Evolutionary conservation across 2,113 vertebrate species (phyloP).

Genomic region (Genyomyrus donnyi): DNA sequence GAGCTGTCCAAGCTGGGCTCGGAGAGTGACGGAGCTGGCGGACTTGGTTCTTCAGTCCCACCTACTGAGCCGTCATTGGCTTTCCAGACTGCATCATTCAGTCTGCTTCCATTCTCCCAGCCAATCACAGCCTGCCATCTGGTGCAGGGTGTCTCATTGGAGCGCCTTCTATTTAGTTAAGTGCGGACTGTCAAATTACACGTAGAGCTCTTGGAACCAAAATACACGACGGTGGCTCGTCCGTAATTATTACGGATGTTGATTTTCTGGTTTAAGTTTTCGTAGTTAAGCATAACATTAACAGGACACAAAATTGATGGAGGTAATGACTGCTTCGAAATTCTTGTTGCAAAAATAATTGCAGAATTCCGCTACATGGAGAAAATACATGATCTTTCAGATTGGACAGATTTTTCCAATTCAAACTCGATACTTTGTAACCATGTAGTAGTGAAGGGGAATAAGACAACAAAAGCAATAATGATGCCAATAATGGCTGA

Average conservation of each 20-base stretch:
- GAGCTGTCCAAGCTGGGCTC: conserved; percentile 31
- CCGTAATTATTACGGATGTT: conserved; percentile 3
- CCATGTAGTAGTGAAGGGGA: background rate
- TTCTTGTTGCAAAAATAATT: background rate
- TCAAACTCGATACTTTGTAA: background rate
- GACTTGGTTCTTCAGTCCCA: conserved; percentile 52
- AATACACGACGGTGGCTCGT: background rate
- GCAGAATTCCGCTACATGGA: background rate
- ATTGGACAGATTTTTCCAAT: background rate
- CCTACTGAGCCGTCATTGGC: conserved; percentile 54
- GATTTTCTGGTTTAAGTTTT: conserved; percentile 4
- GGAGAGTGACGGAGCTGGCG: conserved; percentile 46
- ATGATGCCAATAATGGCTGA: background rate
- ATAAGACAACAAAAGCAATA: background rate
- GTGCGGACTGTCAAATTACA: conserved; percentile 56
- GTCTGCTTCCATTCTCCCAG: conserved; percentile 38
- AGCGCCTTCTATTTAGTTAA: conserved; percentile 59
- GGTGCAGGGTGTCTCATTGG: conserved; percentile 55
- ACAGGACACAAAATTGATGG: background rate
- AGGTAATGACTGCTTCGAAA: background rate
- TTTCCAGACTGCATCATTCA: conserved; percentile 52
- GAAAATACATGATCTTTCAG: background rate
- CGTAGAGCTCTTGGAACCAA: conserved; percentile 43
- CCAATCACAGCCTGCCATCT: conserved; percentile 66
- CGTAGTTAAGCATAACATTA: conserved; percentile 6